Percentiles rank a stretch among this genome's conserved stretches.
phyloP scores from a whole-genome alignment of 2,888 invertebrate species.

The Falcaria lacertinaria region DNA sequence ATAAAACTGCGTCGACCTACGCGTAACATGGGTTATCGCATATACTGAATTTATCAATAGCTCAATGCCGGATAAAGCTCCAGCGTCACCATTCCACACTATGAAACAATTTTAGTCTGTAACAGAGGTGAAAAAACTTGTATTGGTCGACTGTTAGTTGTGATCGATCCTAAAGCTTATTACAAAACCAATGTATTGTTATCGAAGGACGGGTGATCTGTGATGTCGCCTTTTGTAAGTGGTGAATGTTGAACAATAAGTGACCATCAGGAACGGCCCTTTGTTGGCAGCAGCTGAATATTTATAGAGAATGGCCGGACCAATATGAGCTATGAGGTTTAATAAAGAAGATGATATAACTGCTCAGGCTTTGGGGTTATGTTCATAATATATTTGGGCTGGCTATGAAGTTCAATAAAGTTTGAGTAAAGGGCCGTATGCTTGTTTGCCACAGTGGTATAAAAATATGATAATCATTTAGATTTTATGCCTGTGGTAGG shows the following conservation, averaged over 20 bases:
- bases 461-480: too few relatives aligned
- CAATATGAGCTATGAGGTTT: constrained; percentile 45
- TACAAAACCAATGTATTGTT: constrained; percentile 64
- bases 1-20: constrained; percentile 69
- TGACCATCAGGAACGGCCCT: constrained; percentile 63
- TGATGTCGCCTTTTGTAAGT: constrained; percentile 62
- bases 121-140: constrained; percentile 33
- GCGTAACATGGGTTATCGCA: constrained; percentile 54
- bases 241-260: constrained; percentile 64
- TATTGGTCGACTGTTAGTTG: constrained; percentile 44
- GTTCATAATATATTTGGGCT: too few relatives aligned
- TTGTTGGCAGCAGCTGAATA: constrained; percentile 66
- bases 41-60: constrained; percentile 28
- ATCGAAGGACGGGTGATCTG: constrained; percentile 56
- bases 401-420: too few relatives aligned
- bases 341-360: constrained; percentile 15
- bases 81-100: constrained; percentile 23
- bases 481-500: too few relatives aligned
- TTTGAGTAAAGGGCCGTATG: too few relatives aligned
- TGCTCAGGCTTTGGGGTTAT: neutral
- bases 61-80: constrained; percentile 30
- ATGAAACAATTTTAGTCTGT: constrained; percentile 36
- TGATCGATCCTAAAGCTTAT: constrained; percentile 53
- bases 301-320: constrained; percentile 59
- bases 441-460: too few relatives aligned